These are phyloP conservation scores for Lemur catta DNA, from an alignment of 2,797 vertebrate species.

Conservation along the genomic window DNA sequence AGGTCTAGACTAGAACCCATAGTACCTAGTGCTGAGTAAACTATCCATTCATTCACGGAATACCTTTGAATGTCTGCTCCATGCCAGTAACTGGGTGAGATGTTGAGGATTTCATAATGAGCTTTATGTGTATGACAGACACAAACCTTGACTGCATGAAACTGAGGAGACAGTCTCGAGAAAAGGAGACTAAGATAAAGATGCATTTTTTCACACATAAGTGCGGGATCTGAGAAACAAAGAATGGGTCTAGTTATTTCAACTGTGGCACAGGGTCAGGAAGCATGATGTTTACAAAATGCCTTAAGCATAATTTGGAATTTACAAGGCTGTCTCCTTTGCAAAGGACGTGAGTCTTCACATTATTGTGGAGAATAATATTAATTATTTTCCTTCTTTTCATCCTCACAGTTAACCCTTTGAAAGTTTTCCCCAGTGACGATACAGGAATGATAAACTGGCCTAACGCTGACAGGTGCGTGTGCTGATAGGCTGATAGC, in stretches of 20 bases:
- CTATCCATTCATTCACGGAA: neutral
- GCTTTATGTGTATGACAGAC: neutral
- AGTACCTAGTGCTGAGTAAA: neutral
- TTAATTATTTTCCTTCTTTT: neutral
- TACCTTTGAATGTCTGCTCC: neutral
- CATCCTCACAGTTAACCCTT: neutral
- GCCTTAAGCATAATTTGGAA: neutral
- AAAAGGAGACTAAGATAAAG: neutral
- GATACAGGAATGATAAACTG: neutral
- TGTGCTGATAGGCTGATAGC: neutral
- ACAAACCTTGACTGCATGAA: neutral
- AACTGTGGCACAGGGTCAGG: neutral
- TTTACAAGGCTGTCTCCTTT: neutral
- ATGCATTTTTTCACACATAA: neutral
- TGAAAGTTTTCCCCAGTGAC: neutral
- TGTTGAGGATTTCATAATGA: neutral
- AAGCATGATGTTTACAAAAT: neutral
- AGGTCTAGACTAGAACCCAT: neutral
- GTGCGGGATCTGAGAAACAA: neutral
- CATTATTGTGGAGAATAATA: neutral
- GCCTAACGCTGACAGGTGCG: neutral
- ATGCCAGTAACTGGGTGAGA: neutral
- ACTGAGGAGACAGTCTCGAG: neutral
- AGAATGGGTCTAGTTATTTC: neutral
- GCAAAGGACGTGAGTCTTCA: neutral